Evolutionary conservation across 1,140 invertebrate genomes (phyloP).

Genomic region (Berghia stephanieae): DNA sequence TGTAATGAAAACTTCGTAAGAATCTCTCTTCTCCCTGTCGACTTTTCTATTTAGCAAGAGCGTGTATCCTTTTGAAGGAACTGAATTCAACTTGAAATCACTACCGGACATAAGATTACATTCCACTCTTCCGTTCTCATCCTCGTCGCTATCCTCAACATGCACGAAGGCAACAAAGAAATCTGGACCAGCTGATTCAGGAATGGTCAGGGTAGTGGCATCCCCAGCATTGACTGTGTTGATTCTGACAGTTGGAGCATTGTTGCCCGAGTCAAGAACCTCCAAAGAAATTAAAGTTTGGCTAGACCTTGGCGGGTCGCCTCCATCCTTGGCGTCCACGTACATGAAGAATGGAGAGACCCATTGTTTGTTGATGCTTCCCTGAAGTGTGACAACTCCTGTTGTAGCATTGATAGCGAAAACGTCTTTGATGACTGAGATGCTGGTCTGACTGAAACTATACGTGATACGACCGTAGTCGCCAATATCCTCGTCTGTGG

Average conservation of each 20-base stretch:
- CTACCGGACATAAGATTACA: slow-evolving; percentile 39
- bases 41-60: slow-evolving; percentile 64
- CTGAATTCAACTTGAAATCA: slow-evolving; percentile 39
- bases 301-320: slow-evolving; percentile 86
- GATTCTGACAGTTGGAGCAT: slow-evolving; percentile 73
- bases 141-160: slow-evolving; percentile 53
- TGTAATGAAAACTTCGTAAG: slow-evolving; percentile 81
- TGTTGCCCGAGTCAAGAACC: slow-evolving; percentile 47
- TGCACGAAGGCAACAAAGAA: slow-evolving; percentile 52
- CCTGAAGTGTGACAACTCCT: slow-evolving; percentile 44
- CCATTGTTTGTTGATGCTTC: neutral
- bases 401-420: slow-evolving; percentile 46
- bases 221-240: slow-evolving; percentile 40
- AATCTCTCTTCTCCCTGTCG: slow-evolving; percentile 80
- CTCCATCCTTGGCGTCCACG: slow-evolving; percentile 91
- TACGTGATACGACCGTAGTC: slow-evolving; percentile 82
- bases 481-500: slow-evolving; percentile 83
- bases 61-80: slow-evolving; percentile 44
- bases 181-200: slow-evolving; percentile 43
- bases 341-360: slow-evolving; percentile 72
- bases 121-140: slow-evolving; percentile 44
- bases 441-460: slow-evolving; percentile 71
- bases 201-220: slow-evolving; percentile 71
- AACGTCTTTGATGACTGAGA: slow-evolving; percentile 35
- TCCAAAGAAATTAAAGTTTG: slow-evolving; percentile 91